Conservation (phyloP, 1,140 invertebrate genomes). For the Rhopalosiphum padi region DNA sequence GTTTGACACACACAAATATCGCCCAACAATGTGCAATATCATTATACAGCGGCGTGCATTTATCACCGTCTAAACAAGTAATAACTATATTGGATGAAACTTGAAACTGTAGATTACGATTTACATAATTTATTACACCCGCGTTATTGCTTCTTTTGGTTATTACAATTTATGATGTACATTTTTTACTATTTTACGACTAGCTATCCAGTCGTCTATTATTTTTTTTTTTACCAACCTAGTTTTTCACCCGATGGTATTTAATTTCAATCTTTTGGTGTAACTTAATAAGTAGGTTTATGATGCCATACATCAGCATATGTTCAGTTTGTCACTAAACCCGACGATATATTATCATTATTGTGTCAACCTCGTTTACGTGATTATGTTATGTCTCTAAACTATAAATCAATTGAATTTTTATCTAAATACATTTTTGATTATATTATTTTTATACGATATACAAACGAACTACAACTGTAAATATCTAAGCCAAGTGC, state of each 20-base stretch:
- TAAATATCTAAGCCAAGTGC: neutral
- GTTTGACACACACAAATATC: neutral
- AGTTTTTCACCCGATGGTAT: neutral
- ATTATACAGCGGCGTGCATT: neutral
- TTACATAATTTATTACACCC: conserved; percentile 17
- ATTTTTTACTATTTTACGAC: neutral
- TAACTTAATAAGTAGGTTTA: neutral
- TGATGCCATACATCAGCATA: neutral
- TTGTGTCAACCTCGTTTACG: neutral
- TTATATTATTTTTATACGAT: neutral
- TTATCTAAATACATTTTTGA: neutral
- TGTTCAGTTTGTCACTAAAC: neutral
- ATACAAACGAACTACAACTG: neutral
- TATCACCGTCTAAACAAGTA: neutral
- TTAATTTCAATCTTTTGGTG: neutral
- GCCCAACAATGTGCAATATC: neutral
- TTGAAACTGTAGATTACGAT: conserved; percentile 18
- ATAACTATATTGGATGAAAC: neutral
- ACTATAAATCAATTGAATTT: neutral
- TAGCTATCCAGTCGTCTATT: neutral
- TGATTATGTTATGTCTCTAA: neutral
- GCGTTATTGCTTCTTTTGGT: too few relatives aligned
- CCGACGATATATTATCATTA: neutral
- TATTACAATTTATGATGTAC: conserved; percentile 16
- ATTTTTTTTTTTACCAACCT: neutral